Evolutionary conservation across 2,113 vertebrate species (phyloP).

Genomic region (Gulo gulo): DNA sequence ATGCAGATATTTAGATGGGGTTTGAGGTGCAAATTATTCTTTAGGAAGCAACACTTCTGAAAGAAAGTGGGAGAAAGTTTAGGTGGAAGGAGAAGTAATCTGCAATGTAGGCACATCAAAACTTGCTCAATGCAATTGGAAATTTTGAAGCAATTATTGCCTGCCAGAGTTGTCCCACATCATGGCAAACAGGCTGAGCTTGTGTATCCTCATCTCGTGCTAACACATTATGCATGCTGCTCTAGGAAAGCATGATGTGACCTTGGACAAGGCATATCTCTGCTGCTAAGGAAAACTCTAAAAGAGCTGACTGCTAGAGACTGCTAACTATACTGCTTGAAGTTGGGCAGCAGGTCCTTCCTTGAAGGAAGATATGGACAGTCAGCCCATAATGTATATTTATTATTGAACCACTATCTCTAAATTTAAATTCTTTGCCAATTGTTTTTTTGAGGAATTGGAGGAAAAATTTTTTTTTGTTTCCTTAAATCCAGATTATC

Average conservation of each 20-base stretch:
- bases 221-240: background rate
- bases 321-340: background rate
- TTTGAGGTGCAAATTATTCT: background rate
- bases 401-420: background rate
- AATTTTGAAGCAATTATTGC: background rate
- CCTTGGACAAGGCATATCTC: background rate
- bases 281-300: background rate
- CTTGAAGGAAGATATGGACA: background rate
- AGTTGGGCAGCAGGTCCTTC: background rate
- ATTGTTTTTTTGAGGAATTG: background rate
- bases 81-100: background rate
- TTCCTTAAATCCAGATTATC: background rate
- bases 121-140: background rate
- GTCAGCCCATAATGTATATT: background rate
- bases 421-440: background rate
- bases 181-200: background rate
- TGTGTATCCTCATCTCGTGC: background rate
- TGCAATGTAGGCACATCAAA: background rate
- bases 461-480: background rate
- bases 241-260: background rate
- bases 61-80: background rate
- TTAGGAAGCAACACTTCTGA: background rate
- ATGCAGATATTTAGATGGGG: background rate
- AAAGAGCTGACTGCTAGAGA: background rate
- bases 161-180: background rate